Base-by-base conservation (phyloP, 1,140 invertebrate genomes). In the Lethrus apterus region DNA sequence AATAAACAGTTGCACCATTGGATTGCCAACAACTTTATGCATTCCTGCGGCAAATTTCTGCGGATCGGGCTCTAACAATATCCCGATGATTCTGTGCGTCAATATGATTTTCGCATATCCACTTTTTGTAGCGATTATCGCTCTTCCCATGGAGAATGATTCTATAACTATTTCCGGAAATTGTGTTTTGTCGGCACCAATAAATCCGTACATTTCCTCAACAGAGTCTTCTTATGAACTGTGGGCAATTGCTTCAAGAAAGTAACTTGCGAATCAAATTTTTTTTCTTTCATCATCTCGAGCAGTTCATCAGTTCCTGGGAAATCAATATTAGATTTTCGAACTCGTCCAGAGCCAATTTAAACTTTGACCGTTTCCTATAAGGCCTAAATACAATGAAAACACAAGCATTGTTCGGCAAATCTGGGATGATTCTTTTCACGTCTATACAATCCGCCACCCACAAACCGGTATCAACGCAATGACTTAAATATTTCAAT, bases 161-260 rank as follows among this genome's bases (percentile, higher is more conserved):
- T 56, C 53, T 1, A 63, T 45, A 1, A 62, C 29, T 31, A 54
- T 55, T 17, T 61, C 57, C 3, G 59, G 55, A 32, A 56, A 57
- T 21, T 55, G 30, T 62, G 44, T 42, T 52, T 57, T 2, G 54
- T 46, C n/a, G 59, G 54, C 31, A 58, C 40, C 15, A 64, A 42
- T 14, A 60, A 51, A 5, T 57, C 47, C 2, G 54, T 48, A 4
- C 50, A 50, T 36, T 57, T 55, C 24, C 54, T 47, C 1, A 64
- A 56, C 3, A 64, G 40, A n/a, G 60, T 63, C 44, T 63, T 63
- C 26, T 58, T 55, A 36, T 63, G 55, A 7, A 59, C 40, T 1
- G 49, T 55, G 1, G 60, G 59, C 4, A 64, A 33, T 33, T 60
- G 52, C 18, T 48, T 55, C 11, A 64, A 41, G 33, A 64, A 55